Conservation (phyloP, 2,113 vertebrate genomes). For the Cygnus atratus region DNA sequence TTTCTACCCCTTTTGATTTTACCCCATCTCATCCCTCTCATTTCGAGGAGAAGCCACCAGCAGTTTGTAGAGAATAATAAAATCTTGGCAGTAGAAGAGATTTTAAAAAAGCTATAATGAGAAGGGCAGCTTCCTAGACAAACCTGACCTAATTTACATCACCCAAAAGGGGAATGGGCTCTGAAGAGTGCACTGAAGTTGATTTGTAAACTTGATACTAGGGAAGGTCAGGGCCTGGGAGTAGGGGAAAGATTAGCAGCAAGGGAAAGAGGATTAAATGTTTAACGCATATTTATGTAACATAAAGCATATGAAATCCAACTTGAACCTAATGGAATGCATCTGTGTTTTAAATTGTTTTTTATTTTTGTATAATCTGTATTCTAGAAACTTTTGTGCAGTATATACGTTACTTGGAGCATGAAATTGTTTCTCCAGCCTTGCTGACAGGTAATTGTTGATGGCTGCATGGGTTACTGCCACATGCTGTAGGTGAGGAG, state of each 20-base stretch:
- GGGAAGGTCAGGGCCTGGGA: neutral
- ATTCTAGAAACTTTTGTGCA: neutral
- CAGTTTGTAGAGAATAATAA: neutral
- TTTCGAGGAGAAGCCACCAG: neutral
- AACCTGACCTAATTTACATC: neutral
- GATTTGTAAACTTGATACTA: neutral
- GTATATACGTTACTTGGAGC: neutral
- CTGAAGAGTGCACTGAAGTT: neutral
- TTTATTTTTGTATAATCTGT: neutral
- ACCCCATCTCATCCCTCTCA: neutral
- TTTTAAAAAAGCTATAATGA: neutral
- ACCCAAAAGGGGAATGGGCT: neutral
- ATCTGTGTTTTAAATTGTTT: neutral
- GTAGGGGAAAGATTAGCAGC: neutral
- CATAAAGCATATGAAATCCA: neutral
- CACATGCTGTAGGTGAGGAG: neutral
- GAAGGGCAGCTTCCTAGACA: neutral
- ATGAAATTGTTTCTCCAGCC: neutral
- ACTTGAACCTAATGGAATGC: neutral
- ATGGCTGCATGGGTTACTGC: neutral
- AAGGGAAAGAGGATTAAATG: neutral
- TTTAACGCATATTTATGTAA: neutral
- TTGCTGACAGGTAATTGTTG: neutral
- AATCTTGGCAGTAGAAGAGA: neutral
- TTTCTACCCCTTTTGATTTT: neutral